phyloP scores from a whole-genome alignment of 2,113 vertebrate genomes.

The Muntiacus muntjak region DNA sequence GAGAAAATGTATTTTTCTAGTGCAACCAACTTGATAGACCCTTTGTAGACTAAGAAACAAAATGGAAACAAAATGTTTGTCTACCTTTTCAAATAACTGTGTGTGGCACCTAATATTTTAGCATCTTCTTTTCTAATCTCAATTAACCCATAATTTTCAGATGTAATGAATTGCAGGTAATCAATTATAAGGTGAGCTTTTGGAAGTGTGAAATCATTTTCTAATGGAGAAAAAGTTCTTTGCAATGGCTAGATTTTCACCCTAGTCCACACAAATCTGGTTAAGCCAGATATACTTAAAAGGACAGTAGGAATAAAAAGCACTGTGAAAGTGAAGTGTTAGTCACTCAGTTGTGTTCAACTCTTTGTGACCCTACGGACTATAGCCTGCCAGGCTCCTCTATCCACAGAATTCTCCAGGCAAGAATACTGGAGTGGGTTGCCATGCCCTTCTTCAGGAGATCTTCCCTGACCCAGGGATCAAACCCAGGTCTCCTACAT shows the following conservation, averaged over 20 bases:
- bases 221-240: background rate
- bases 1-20: background rate
- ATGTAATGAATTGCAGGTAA: background rate
- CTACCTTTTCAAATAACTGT: background rate
- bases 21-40: background rate
- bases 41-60: background rate
- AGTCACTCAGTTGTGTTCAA: background rate
- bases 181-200: background rate
- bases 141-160: background rate
- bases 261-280: background rate
- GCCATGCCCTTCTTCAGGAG: background rate
- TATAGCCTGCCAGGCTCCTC: background rate
- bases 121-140: background rate
- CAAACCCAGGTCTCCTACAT: background rate
- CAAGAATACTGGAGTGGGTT: background rate
- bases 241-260: background rate
- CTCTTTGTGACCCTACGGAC: background rate
- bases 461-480: background rate
- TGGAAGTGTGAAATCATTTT: slow-evolving; percentile 16
- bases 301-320: background rate
- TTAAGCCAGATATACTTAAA: background rate
- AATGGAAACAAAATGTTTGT: background rate
- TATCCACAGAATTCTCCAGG: background rate
- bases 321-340: background rate
- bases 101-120: background rate